Evolutionary conservation across 2,113 vertebrate genomes (phyloP).

Genomic region (Bubo bubo): DNA sequence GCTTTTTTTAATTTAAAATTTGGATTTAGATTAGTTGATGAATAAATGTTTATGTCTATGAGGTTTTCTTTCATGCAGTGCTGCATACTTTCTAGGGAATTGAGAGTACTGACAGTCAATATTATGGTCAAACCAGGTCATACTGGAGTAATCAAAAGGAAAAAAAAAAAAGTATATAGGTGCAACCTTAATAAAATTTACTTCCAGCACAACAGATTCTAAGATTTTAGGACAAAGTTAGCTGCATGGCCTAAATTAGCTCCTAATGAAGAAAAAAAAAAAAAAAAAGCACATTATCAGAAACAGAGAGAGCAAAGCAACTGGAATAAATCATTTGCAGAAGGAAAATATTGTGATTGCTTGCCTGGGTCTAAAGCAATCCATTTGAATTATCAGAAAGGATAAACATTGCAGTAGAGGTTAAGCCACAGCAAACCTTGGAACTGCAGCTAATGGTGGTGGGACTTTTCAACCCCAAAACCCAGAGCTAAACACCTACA

Average conservation of each 20-base stretch:
- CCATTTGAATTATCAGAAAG: not conserved
- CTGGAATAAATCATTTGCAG: not conserved
- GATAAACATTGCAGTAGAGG: not conserved
- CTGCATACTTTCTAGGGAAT: not conserved
- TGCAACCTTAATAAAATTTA: not conserved
- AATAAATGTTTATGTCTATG: not conserved
- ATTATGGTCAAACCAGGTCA: not conserved
- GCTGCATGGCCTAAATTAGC: not conserved
- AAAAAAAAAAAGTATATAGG: not conserved
- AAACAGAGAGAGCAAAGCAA: not conserved
- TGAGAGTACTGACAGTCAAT: not conserved
- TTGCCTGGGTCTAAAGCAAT: not conserved
- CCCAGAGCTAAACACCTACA: not conserved
- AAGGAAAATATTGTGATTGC: not conserved
- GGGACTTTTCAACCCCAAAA: not conserved
- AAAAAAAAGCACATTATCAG: not conserved
- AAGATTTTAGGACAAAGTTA: constrained; percentile 3
- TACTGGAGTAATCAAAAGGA: not conserved
- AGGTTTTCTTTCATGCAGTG: not conserved
- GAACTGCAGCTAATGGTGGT: not conserved
- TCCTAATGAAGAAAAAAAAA: not conserved
- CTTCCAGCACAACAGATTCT: not conserved
- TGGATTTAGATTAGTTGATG: not conserved
- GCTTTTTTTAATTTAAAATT: not conserved
- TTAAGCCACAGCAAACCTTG: not conserved